phyloP scores from a whole-genome alignment of 2,888 invertebrate genomes.

The Carabus problematicus region DNA sequence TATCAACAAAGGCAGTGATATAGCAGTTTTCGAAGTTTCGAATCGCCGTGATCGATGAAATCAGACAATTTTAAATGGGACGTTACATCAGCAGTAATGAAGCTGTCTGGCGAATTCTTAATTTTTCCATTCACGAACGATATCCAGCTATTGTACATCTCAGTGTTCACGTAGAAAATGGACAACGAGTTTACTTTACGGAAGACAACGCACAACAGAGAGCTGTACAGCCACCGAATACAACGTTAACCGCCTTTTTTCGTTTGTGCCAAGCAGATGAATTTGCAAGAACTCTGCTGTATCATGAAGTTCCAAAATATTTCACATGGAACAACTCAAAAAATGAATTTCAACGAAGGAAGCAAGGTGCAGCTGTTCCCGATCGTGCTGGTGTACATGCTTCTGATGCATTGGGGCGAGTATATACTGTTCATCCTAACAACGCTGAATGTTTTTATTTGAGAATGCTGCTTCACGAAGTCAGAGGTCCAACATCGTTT shows the following conservation, averaged over 20 bases:
- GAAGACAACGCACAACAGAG: slow-evolving; percentile 44
- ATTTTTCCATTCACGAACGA: slow-evolving; percentile 49
- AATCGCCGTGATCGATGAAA: too few species aligned
- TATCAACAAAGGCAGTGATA: too few species aligned
- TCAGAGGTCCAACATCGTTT: slow-evolving; percentile 50
- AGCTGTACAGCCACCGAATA: slow-evolving; percentile 47
- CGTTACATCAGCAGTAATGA: too few species aligned
- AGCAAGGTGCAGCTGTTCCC: slow-evolving; percentile 40
- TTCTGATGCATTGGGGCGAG: slow-evolving; percentile 40
- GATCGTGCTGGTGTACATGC: slow-evolving; percentile 22
- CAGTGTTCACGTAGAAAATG: slow-evolving; percentile 45
- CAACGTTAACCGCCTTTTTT: slow-evolving; percentile 49
- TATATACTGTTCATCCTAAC: slow-evolving; percentile 45
- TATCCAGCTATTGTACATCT: slow-evolving; percentile 50
- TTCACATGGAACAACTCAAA: slow-evolving; percentile 44
- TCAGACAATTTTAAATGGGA: too few species aligned
- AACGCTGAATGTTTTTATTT: too few species aligned
- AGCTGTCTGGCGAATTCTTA: too few species aligned
- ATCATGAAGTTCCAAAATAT: slow-evolving; percentile 44
- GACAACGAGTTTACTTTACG: slow-evolving; percentile 41
- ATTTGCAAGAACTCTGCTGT: slow-evolving; percentile 45
- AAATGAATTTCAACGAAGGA: slow-evolving; percentile 37
- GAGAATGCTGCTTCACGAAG: too few species aligned
- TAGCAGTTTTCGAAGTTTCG: too few species aligned
- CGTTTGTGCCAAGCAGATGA: slow-evolving; percentile 30